These are phyloP conservation scores for Spodoptera litura DNA, from an alignment of 1,140 invertebrate genomes.

Conservation along the genomic window DNA sequence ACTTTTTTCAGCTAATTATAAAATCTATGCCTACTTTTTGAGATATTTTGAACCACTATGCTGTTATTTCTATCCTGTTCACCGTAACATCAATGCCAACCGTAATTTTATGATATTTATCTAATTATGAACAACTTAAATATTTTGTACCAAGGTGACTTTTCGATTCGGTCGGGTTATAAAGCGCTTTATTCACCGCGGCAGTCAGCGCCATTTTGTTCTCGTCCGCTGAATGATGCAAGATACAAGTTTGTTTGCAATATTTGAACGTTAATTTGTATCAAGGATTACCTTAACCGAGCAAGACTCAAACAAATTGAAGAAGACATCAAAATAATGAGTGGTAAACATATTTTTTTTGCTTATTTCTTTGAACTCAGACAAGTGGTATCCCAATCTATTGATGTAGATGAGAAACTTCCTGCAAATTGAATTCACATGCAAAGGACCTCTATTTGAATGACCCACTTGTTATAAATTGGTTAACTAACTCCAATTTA, in stretches of 20 bases:
- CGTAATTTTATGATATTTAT: background rate
- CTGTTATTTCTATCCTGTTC: background rate
- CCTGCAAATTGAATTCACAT: constrained; percentile 16
- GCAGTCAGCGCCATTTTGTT: constrained; percentile 82
- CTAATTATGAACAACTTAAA: too few relatives aligned
- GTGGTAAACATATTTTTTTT: constrained; percentile 37
- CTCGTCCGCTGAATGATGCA: constrained; percentile 73
- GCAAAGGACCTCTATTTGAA: constrained; percentile 16
- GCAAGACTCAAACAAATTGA: background rate
- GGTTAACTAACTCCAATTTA: constrained; percentile 24
- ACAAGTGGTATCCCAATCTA: constrained; percentile 8
- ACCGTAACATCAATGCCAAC: background rate
- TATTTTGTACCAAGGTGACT: background rate
- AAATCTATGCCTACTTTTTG: too few relatives aligned
- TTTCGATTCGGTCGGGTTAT: constrained; percentile 71
- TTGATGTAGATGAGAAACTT: constrained; percentile 10
- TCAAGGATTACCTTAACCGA: constrained; percentile 27
- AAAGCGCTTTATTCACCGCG: constrained; percentile 73
- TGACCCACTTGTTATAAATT: constrained; percentile 23
- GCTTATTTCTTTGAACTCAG: constrained; percentile 22
- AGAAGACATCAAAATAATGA: constrained; percentile 32
- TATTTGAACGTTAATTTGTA: constrained; percentile 34
- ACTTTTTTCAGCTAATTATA: background rate
- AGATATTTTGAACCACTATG: too few relatives aligned
- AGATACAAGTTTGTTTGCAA: constrained; percentile 63